Evolutionary conservation across 2,888 invertebrate genomes (phyloP).

Genomic region (Lycophotia porphyrea): DNA sequence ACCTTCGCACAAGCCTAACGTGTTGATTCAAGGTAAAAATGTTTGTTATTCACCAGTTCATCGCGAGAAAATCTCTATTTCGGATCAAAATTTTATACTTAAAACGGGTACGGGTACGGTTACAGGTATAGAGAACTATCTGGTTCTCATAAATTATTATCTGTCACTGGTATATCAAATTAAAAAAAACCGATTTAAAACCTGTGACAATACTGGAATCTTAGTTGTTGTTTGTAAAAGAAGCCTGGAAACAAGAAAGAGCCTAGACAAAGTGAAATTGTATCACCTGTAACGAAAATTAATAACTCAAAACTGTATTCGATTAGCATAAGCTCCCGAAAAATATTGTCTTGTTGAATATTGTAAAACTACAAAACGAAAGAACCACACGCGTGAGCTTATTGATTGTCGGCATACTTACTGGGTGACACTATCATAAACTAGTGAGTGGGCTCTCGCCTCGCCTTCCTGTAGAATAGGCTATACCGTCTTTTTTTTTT

Average conservation of each 20-base stretch:
- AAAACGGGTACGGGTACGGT: too few species aligned
- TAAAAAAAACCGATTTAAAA: not conserved
- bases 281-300: not conserved
- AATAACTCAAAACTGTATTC: not conserved
- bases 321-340: not conserved
- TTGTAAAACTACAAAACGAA: not conserved
- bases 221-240: not conserved
- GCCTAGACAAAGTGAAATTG: not conserved
- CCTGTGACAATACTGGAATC: not conserved
- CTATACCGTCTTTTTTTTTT: too few species aligned
- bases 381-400: not conserved
- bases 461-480: not conserved
- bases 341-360: not conserved
- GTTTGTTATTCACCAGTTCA: constrained; percentile 19
- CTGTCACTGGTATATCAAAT: not conserved
- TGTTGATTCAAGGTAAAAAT: constrained; percentile 51
- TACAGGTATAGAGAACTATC: not conserved
- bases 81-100: not conserved
- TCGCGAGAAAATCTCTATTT: not conserved
- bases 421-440: not conserved
- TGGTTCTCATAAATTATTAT: not conserved
- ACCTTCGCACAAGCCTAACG: constrained; percentile 47
- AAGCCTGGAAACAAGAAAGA: not conserved
- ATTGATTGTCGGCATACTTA: not conserved
- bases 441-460: not conserved